A percentile compares a stretch with the other conserved stretches of the same genome.
Evolutionary conservation across 1,140 invertebrate genomes (phyloP).

Genomic region (Micrasema longulum): DNA sequence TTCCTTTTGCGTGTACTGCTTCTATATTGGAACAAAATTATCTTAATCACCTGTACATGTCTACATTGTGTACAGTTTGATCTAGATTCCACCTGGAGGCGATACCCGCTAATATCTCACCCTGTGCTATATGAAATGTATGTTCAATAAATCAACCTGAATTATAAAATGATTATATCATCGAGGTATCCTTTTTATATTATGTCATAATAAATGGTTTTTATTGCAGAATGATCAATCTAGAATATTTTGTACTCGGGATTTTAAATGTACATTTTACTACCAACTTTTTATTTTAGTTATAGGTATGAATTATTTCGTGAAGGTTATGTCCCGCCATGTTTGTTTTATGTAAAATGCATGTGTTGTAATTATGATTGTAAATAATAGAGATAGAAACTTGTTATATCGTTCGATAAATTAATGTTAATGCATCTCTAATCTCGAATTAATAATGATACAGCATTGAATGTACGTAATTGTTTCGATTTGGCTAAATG

Average conservation of each 20-base stretch:
- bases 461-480: conserved; percentile 24
- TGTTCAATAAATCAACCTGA: background rate
- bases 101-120: background rate
- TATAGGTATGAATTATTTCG: conserved; percentile 12
- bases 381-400: conserved; percentile 9
- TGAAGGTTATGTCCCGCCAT: conserved; percentile 31
- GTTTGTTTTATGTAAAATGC: conserved; percentile 27
- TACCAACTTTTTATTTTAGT: conserved; percentile 5
- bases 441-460: conserved; percentile 40
- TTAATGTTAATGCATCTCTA: conserved; percentile 38
- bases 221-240: conserved; percentile 9
- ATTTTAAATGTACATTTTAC: conserved; percentile 10
- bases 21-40: conserved; percentile 2
- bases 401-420: conserved; percentile 37
- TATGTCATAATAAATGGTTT: conserved; percentile 13
- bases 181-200: conserved; percentile 22
- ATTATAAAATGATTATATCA: conserved; percentile 5
- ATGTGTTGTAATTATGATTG: conserved; percentile 26
- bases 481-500: conserved; percentile 24
- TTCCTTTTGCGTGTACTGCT: conserved; percentile 3
- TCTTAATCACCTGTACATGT: too few relatives aligned
- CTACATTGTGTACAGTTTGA: too few relatives aligned
- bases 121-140: background rate
- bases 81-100: too few relatives aligned
- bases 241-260: conserved; percentile 26